These are phyloP conservation scores for Myiagra hebetior DNA, from an alignment of 2,113 vertebrate genomes.

Conservation along the genomic window DNA sequence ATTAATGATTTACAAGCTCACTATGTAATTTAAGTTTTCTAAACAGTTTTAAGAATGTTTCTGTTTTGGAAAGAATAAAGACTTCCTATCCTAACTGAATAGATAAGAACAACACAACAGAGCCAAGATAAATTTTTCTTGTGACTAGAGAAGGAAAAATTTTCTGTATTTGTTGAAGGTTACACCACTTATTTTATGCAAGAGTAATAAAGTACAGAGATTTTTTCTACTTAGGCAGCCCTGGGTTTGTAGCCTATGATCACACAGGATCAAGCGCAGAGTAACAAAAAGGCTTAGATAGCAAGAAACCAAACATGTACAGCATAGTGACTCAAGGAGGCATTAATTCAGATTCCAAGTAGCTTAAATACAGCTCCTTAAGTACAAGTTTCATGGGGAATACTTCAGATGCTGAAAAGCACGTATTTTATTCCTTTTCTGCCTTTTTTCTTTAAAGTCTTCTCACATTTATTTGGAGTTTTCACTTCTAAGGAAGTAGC, in stretches of 20 bases:
- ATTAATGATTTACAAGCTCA: neutral
- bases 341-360: neutral
- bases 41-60: neutral
- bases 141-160: neutral
- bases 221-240: neutral
- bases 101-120: neutral
- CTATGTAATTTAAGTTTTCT: neutral
- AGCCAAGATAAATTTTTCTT: neutral
- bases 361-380: neutral
- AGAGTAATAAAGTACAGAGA: neutral
- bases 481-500: neutral
- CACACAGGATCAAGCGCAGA: neutral
- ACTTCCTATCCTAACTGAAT: neutral
- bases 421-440: neutral
- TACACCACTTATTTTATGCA: neutral
- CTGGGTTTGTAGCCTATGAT: neutral
- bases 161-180: neutral
- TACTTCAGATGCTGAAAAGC: neutral
- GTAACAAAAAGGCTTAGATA: neutral
- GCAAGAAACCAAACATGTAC: neutral
- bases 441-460: neutral
- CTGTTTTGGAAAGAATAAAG: neutral
- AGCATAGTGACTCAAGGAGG: neutral
- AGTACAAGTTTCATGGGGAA: neutral
- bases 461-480: neutral